Conservation (phyloP, 92 coral and sea anemone genomes). For the Meandrina meandrites region DNA sequence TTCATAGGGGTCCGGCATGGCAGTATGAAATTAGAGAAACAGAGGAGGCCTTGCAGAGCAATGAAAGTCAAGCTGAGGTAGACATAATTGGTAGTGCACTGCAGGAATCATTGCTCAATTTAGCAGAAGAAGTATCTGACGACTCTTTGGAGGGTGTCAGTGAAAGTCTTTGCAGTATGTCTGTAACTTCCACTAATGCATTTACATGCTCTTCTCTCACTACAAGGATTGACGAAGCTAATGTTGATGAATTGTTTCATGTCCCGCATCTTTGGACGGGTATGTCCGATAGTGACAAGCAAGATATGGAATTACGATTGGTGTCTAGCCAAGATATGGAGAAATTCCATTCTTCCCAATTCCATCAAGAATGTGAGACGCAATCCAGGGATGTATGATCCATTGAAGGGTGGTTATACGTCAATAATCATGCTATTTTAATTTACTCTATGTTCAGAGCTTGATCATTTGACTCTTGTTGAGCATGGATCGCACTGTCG, state of each 20-base stretch:
- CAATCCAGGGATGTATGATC: constrained; percentile 20
- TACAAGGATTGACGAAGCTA: too few species aligned
- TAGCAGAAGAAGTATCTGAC: not conserved
- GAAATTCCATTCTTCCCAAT: constrained; percentile 9
- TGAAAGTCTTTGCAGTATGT: too few species aligned
- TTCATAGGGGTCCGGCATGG: not conserved
- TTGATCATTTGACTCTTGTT: too few species aligned
- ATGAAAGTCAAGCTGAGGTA: not conserved
- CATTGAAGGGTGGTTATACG: constrained; percentile 48
- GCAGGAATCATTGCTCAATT: not conserved
- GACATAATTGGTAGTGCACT: not conserved
- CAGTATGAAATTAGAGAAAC: not conserved
- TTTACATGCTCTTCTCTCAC: too few species aligned
- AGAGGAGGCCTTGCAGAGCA: not conserved
- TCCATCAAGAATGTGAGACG: not conserved
- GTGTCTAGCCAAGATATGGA: constrained; percentile 26
- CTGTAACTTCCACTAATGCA: too few species aligned
- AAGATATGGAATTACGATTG: constrained; percentile 13
- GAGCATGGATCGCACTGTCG: too few species aligned
- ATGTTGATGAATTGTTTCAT: not conserved
- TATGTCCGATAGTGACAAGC: not conserved
- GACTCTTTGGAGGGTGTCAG: not conserved
- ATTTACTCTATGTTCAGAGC: too few species aligned
- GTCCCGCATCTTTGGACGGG: constrained; percentile 33
- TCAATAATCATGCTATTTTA: too few species aligned